Evolutionary conservation across 2,888 invertebrate genomes (phyloP), one percentile per base, ranked within the genome.

Genomic region (Thymelicus sylvestris): DNA sequence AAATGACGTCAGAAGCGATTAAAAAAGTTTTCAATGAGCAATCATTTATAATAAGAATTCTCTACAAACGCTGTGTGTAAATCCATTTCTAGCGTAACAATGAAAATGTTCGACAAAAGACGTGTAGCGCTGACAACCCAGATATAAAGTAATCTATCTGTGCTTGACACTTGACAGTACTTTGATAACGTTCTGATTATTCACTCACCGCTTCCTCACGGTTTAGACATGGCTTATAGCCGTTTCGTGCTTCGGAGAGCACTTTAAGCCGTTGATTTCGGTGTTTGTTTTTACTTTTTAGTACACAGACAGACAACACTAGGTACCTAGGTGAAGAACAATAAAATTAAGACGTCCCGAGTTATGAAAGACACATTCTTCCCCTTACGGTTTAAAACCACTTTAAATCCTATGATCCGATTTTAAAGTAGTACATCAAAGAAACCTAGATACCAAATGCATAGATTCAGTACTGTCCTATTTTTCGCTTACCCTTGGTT

Each of bases 301-400:
- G 5, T 31, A 31, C 31, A 31, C 5, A 31, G 3, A 19, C 31
- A 31, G 31, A 31, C 31, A 31, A 31, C 31, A 31, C 31, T 31
- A 31, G n/a, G n/a, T n/a, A n/a, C n/a, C n/a, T n/a, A 12, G 44
- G 12, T 44, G 12, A 44, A 44, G 4, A 44, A 44, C 44, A 10
- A 44, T 44, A 12, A 10, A 10, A 44, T 44, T 12, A 10, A 24
- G 4, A 55, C 10, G 10, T 24, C 6, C 19, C 8, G 7, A 55
- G 1, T 24, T 55, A 52, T 52, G 15, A 19, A 7, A 19, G 8
- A 7, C n/a, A 44, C 8, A 19, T 52, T 66, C 31, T n/a, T 55
- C 19, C 24, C 13, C 13, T 19, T 3, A 12, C 1, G 0, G 24
- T 7, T 10, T 24, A 12, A 80, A 82, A 76, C 79, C 59, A 62